Evolutionary conservation across 2,888 invertebrate species (phyloP), one percentile per base, ranked within the genome.

Genomic region (Cotesia congregata): DNA sequence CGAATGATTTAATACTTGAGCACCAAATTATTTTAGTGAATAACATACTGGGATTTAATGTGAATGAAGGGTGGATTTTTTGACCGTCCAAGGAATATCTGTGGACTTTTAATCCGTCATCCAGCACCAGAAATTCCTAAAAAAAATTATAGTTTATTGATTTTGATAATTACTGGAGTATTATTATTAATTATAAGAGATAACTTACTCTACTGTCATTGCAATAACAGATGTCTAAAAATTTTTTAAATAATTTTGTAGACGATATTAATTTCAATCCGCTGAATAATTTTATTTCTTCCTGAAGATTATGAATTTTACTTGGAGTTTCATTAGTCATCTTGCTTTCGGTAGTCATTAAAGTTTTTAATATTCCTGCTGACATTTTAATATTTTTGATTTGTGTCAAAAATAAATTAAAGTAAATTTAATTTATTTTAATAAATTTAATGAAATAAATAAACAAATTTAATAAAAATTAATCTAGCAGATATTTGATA

Each of bases 11-110:
- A 5, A 80, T 73, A 5, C 30, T 76, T 6, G 68, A 12, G 71
- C 83, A 84, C 84, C 84, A 84, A 0, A 82, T 20, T 80, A 85
- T 82, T 67, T 78, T 80, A 0, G 80, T 79, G 38, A 85, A 85
- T 38, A 72, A 61, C 83, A 82, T 80, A 6, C 79, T 76, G 1
- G 81, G 64, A 5, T 77, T 76, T 4, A 84, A 71, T 4, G 15
- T 39, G 68, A 78, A 79, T 4, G 84, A 65, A 1, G 84, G 83
- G 12, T 80, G 74, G 61, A 85, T 79, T 1, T 70, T 77, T 69
- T 83, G 83, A 17, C 83, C 84, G 70, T 83, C 82, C 76, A 83
- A 79, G 5, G 84, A 83, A 73, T 81, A 85, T 71, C 84, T 77
- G n/a, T 80, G 71, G 1, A 85, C 75, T 67, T 69, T 75, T 6